Conservation (phyloP, 2,888 invertebrate genomes). For the Parascotia fuliginaria region DNA sequence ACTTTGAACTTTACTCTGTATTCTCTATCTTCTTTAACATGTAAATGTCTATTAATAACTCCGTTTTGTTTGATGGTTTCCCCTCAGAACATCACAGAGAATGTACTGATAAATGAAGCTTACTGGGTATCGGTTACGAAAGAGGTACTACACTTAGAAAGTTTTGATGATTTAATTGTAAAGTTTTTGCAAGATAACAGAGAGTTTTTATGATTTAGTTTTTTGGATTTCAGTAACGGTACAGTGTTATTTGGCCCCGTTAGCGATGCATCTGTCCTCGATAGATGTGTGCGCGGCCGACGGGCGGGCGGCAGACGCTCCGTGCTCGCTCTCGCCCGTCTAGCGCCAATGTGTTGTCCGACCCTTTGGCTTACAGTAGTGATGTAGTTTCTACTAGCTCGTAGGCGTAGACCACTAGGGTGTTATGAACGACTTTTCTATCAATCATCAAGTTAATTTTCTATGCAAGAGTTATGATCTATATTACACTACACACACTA, state of each 20-base stretch:
- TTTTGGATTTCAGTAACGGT: conserved; percentile 85
- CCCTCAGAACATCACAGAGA: conserved; percentile 98
- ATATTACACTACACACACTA: conserved; percentile 81
- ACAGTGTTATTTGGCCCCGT: conserved; percentile 86
- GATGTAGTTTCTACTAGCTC: conserved; percentile 82
- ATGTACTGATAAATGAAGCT: conserved; percentile 97
- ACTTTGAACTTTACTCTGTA: conserved; percentile 46
- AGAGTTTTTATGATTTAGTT: conserved; percentile 85
- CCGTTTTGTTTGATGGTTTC: conserved; percentile 87
- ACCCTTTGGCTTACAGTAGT: conserved; percentile 85
- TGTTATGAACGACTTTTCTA: conserved; percentile 84
- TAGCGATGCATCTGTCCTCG: conserved; percentile 86
- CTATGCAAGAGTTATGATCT: conserved; percentile 83
- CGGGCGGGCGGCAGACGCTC: conserved; percentile 57
- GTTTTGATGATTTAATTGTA: conserved; percentile 86
- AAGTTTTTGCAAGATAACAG: conserved; percentile 84
- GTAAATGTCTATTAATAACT: conserved; percentile 78
- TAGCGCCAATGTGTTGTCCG: conserved; percentile 72
- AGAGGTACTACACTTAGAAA: conserved; percentile 92
- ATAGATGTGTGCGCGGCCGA: conserved; percentile 75
- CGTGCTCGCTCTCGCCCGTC: conserved; percentile 35
- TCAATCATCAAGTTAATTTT: conserved; percentile 82
- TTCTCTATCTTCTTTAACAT: conserved; percentile 56
- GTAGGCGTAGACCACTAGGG: conserved; percentile 86
- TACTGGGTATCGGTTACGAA: conserved; percentile 96